Percentiles rank a stretch among this genome's conserved stretches.
These are phyloP conservation scores for Antechinus stuartii DNA, from an alignment of 2,113 vertebrate species.

Conservation along the genomic window DNA sequence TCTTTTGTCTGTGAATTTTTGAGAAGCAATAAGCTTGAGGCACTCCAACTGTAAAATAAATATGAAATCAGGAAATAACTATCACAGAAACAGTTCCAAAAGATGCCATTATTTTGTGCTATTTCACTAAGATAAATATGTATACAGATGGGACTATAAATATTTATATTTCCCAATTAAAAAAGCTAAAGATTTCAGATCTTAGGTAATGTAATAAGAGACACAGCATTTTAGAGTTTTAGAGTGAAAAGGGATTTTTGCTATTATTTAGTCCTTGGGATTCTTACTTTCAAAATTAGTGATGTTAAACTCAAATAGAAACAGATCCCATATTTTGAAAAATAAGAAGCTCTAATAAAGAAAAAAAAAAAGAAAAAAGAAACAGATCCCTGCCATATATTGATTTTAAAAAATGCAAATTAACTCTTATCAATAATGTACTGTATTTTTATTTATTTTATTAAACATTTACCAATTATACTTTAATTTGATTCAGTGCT, in stretches of 20 bases:
- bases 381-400: background rate
- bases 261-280: background rate
- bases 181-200: slow-evolving; percentile 38
- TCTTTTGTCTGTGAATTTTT: slow-evolving; percentile 99
- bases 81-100: slow-evolving; percentile 27
- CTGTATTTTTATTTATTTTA: background rate
- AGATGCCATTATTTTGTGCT: slow-evolving; percentile 37
- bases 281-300: background rate
- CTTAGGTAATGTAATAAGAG: background rate
- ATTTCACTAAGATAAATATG: slow-evolving; percentile 4
- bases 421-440: background rate
- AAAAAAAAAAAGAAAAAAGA: too few species aligned
- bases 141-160: background rate
- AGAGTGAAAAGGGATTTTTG: background rate
- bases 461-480: background rate
- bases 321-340: background rate
- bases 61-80: slow-evolving; percentile 57
- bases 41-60: slow-evolving; percentile 93
- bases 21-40: slow-evolving; percentile 98
- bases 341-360: too few species aligned
- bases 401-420: background rate
- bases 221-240: slow-evolving; percentile 21
- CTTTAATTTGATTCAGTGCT: background rate
- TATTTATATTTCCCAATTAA: slow-evolving; percentile 34
- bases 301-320: background rate